A percentile compares a stretch with the other conserved stretches of the same genome.
These are phyloP conservation scores for Betta splendens DNA, from an alignment of 2,797 vertebrate genomes.

Conservation along the genomic window DNA sequence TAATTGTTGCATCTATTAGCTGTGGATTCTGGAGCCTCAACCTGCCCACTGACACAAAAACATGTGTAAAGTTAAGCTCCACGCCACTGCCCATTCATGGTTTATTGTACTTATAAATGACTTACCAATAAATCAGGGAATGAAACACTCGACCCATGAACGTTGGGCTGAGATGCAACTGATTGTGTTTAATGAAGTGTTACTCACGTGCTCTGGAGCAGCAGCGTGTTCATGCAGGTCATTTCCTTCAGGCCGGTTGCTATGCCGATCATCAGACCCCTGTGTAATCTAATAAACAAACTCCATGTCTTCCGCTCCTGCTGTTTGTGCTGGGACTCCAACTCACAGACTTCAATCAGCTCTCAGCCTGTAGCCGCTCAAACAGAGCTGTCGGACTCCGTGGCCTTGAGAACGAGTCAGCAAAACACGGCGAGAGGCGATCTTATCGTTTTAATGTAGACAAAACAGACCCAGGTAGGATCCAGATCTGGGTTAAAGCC, in stretches of 20 bases:
- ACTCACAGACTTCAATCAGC: slow-evolving; percentile 40
- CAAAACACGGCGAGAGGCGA: no score
- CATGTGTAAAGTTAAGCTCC: no score
- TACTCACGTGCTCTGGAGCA: background rate
- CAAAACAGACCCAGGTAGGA: slow-evolving; percentile 17
- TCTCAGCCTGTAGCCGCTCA: slow-evolving; percentile 23
- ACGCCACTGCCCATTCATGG: no score
- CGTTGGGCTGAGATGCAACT: no score
- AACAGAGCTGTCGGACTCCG: slow-evolving; percentile 22
- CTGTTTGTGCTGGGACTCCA: slow-evolving; percentile 32
- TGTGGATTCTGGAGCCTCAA: no score
- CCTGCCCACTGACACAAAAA: no score
- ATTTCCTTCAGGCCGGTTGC: slow-evolving; percentile 33
- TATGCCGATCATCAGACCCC: slow-evolving; percentile 38
- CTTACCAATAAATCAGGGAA: no score
- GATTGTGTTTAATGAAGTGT: background rate
- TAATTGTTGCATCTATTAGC: background rate
- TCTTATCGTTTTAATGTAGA: no score
- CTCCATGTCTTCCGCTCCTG: slow-evolving; percentile 28
- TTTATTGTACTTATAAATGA: no score
- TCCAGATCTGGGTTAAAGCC: slow-evolving; percentile 46
- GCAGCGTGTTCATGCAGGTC: slow-evolving; percentile 2
- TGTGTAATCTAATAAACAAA: slow-evolving; percentile 38
- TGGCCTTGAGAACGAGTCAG: slow-evolving; percentile 21
- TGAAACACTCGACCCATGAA: no score